Base-by-base conservation (phyloP, 2,888 invertebrate species). In the Drosophila colorata region DNA sequence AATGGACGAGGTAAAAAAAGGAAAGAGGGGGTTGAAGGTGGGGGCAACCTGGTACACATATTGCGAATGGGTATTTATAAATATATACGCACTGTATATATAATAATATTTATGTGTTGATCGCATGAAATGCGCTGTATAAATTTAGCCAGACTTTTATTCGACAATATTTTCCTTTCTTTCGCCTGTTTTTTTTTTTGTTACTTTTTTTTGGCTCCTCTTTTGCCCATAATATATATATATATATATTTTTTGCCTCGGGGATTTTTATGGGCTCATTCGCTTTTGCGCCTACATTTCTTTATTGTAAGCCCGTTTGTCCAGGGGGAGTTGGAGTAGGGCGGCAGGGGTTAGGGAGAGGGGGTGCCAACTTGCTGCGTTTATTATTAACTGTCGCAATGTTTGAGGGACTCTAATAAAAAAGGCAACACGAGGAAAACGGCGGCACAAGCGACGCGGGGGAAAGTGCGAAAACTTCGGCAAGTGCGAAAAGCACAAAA, bases 51-150 rank as follows among this genome's bases (percentile, higher is more conserved):
- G 18, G 18, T 3, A 14, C 16, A 25, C 25, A 43, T 55, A 46
- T 55, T 58, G 71, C 70, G 46, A 73, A 75, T 67, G 63, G 53
- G 35, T 69, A 64, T 66, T 47, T 60, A 66, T 66, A 64, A 58
- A 60, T 38, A 18, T 53, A 48, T 25, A 38, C 64, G 48, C 38
- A 72, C 55, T 65, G 72, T 85, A 66, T 82, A 69, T 71, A 78
- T 84, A 82, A 84, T 85, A 82, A 87, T 82, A 83, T 83, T 83
- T 83, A 83, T 83, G 87, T 85, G 87, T 73, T 87, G 87, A 83
- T 87, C 82, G 80, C 87, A 87, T 87, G 87, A 83, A 87, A 87
- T 83, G 82, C 68, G 85, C 74, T 76, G 78, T 76, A 84, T 83
- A 87, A 81, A 87, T 83, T 87, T 87, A 78, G 85, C 79, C 56